Evolutionary conservation across 2,888 invertebrate species (phyloP), one percentile per base, ranked within the genome.

Genomic region (Hoplodrina blanda): DNA sequence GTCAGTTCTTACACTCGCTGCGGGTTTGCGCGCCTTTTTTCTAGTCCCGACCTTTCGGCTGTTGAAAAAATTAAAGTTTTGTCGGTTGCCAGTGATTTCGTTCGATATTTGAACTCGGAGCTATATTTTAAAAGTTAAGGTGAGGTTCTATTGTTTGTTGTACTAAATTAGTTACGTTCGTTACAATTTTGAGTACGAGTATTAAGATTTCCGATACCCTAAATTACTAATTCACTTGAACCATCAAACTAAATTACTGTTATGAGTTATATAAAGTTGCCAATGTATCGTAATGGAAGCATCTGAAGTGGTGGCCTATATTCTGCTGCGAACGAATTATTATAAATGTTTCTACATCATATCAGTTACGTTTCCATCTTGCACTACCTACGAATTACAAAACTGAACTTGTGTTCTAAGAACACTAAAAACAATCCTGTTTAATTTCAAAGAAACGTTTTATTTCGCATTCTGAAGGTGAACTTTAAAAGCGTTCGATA

Each of bases 301-400:
- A 85, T 85, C 82, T 89, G 89, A 87, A 90, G 89, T 88, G 88
- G 76, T 86, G 92, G 83, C 91, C 93, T 90, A 92, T 80, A 91
- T 93, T 89, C 79, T 78, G 82, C 80, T 84, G 84, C 72, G 83
- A 82, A 88, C 86, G 85, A 91, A 89, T 89, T 91, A 91, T 91
- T 89, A 86, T 87, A 77, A 89, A 90, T 89, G 85, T 86, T 84
- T 76, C 82, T 78, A 81, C 80, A 83, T 81, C 78, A 73, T 85
- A 86, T 85, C 84, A 83, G 78, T 83, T 60, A 75, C 60, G 52
- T 72, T 76, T 72, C 59, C 64, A 67, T 76, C 53, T 73, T 49
- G 30, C 46, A 53, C 20, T 54, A 46, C 15, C 17, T 17, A 33
- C 52, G 30, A 73, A 70, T 73, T 70, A 64, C 53, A 56, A 70